Evolutionary conservation across 2,888 invertebrate species (phyloP), one percentile per base, ranked within the genome.

Genomic region (Euplexia lucipara): DNA sequence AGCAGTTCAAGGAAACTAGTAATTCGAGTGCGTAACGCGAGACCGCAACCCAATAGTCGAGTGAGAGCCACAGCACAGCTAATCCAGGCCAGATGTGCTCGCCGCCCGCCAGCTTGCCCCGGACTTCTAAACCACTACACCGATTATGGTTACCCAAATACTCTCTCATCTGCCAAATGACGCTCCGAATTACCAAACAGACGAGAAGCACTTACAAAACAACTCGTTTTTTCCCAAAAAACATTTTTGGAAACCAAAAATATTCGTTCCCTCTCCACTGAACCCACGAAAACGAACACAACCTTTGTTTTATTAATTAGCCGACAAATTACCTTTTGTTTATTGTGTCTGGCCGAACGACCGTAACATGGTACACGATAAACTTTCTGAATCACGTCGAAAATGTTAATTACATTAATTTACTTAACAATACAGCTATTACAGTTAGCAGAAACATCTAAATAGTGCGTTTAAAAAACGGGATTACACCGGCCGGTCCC

Each of bases 121-220:
- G 94, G 94, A 90, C 92, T 95, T 95, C 93, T 95, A 92, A 94
- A 73, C 87, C 95, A 93, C 85, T 95, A 91, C 92, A 92, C 94
- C 89, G 91, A 92, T 92, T 90, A 92, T 90, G 87, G 89, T 90
- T 91, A 87, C 81, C 87, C 87, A 90, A 89, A 89, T 83, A 86
- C 75, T 82, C 86, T 75, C 85, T 75, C 91, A 90, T 89, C 86
- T 83, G 85, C 94, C 94, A 93, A 93, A 93, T 94, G 94, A 82
- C 88, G 89, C 83, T 30, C 47, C 54, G 6, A 51, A 45, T 35
- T 34, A 51, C 37, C 63, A 60, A 61, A 45, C 45, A 18, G 18
- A 26, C 20, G 20, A 41, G 22, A 41, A 48, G 37, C 47, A 37
- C 32, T 49, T 52, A 16, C 42, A 4, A 49, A 45, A 39, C 12